Percentiles rank a stretch among this genome's conserved stretches.
Evolutionary conservation across 2,113 vertebrate genomes (phyloP).

Genomic region (Apteryx mantelli): DNA sequence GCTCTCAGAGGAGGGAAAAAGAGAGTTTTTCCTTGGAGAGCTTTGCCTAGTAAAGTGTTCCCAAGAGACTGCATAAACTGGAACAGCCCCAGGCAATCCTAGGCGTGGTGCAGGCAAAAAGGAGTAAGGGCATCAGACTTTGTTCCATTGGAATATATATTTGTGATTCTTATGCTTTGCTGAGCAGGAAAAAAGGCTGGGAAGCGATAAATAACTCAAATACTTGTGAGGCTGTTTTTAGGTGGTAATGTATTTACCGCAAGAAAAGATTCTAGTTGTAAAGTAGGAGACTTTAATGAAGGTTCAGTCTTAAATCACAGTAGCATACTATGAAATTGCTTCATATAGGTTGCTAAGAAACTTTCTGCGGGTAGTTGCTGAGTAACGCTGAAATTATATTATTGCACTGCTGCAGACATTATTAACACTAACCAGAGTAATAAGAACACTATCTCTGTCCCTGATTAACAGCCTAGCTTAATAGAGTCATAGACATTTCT

Average conservation of each 20-base stretch:
- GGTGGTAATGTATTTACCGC: not conserved
- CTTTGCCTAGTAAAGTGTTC: not conserved
- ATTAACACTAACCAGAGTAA: conserved; percentile 18
- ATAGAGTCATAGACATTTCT: not conserved
- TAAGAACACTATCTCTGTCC: not conserved
- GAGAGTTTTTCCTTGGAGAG: not conserved
- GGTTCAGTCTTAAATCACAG: conserved; percentile 14
- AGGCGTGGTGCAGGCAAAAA: not conserved
- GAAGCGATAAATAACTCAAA: conserved; percentile 9
- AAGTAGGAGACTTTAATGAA: conserved; percentile 38
- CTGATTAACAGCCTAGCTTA: not conserved
- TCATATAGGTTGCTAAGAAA: not conserved
- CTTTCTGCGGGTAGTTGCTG: not conserved
- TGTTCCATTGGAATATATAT: not conserved
- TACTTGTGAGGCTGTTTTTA: not conserved
- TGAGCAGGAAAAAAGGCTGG: not conserved
- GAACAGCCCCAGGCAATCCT: not conserved
- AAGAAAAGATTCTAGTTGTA: not conserved
- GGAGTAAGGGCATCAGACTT: not conserved
- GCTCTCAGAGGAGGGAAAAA: not conserved
- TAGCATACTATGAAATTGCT: not conserved
- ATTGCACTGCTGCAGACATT: not conserved
- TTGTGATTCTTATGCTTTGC: not conserved
- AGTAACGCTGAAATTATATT: not conserved
- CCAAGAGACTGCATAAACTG: not conserved